Evolutionary conservation across 2,797 vertebrate species (phyloP), one percentile per base, ranked within the genome.

Genomic region (Trachurus trachurus): DNA sequence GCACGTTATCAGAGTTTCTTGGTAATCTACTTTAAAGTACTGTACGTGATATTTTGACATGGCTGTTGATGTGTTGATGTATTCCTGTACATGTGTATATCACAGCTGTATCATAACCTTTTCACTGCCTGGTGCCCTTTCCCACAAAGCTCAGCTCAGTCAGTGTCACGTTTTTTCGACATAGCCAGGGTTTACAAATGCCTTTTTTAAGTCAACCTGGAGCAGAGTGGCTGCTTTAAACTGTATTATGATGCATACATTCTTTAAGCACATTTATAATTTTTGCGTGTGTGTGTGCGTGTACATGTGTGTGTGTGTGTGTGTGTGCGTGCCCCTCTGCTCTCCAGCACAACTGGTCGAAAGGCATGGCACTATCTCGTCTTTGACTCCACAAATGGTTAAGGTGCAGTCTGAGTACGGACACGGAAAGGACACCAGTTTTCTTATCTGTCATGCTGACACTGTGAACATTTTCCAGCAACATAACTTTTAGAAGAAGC

Each of bases 21-120:
- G 80, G 87, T 90, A 71, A 92, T 78, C 89, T 90, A 84, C 90
- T 92, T 91, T 88, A 62, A 89, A 91, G 88, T 94, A 83, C 83
- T 74, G 78, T 92, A 66, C 73, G 89, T 93, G 71, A 91, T 81
- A 85, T 89, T 92, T 87, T 26, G 86, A 94, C 82, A 91, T 87
- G 89, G 87, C 72, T 88, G 76, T 91, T 86, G 66, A 87, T 45
- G 87, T 92, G 90, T 90, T 90, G 88, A 83, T 76, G 88, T 90
- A 74, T 87, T 89, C 62, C 72, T 90, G 91, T 93, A 89, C 81
- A 89, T 80, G 92, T 93, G 89, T 87, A 82, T 76, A 82, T 76
- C 81, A 84, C 82, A 86, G 84, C 68, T 87, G 84, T 89, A 88
- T 88, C 89, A 90, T 83, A 82, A 60, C 83, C 69, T 83, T 39